Base-by-base conservation (phyloP, 1,140 invertebrate genomes). In the Philaenus spumarius region DNA sequence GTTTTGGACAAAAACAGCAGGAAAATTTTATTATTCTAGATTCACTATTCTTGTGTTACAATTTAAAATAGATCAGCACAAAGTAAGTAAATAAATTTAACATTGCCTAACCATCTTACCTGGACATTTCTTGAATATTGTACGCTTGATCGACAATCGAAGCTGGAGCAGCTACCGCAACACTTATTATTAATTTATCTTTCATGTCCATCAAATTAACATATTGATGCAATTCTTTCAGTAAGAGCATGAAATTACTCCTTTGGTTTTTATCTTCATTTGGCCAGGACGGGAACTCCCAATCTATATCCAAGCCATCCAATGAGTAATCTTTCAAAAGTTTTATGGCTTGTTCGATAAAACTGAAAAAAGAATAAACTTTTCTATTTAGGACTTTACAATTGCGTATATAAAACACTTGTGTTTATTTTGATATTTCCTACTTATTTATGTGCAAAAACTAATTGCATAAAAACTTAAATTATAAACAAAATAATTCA, bases 281-380 rank as follows among this genome's bases (percentile, higher is more conserved):
- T 22, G 80, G 72, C 48, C 81, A 74, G 2, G 76, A 79, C 9
- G 92, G 91, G 70, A 92, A 94, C 71, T 95, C 90, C 89, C 89
- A 93, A 66, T 94, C 90, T 40, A 93, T 68, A 71, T 94, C 90
- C 6, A 93, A 73, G 20, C 90, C 90, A 75, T 93, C 88, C 15
- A 93, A 73, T 54, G 75, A 73, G 64, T 82, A 82, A n/a, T 72
- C 71, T 58, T 77, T 75, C n/a, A 87, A 69, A 11, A 82, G 71
- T 46, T 77, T 68, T 59, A 84, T 76, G 2, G 87, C 73, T 1
- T 85, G 84, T 59, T 73, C 73, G 42, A 90, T 83, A 68, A 93
- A 91, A 55, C 78, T 83, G 60, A 20, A 68, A 68, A 47, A n/a
- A n/a, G n/a, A n/a, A n/a, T n/a, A n/a, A n/a, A n/a, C n/a, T n/a